Evolutionary conservation across 2,113 vertebrate genomes (phyloP), one percentile per base, ranked within the genome.

Genomic region (Bolborhynchus lineola): DNA sequence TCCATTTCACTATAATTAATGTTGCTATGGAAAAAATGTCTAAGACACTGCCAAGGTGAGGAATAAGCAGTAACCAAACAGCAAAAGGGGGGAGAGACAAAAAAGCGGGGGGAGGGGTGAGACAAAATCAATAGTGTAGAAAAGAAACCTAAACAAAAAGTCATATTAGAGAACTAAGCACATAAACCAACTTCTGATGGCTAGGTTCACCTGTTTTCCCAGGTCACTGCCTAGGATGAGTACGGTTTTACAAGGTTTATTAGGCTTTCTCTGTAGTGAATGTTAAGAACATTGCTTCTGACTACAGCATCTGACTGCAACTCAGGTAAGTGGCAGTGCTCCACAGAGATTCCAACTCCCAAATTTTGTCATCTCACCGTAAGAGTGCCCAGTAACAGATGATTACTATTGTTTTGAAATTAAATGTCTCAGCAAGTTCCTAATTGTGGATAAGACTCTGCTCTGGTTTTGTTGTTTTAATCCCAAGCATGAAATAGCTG

Each of bases 11-110:
- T 41, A 37, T 59, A 68, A 90, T 41, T 81, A 57, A 42, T 28
- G 20, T 55, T 62, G 20, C 28, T 70, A 39, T 7, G 17, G 39
- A 52, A 86, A 78, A 71, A 69, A 47, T 6, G 24, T 23, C 29
- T 50, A 82, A 63, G 14, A 49, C 24, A n/a, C 3, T 55, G 41
- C 3, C 20, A 59, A 62, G 17, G 28, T 55, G 23, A 89, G 10
- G 17, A 80, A 82, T 5, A 80, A 86, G 41, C 17, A 25, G 47
- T n/a, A 82, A 63, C 7, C 11, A 85, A 91, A 67, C 3, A 39
- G 33, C 9, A 63, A 6, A 25, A 6, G 1, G 33, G 55, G 20
- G 33, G 20, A 59, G 0, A 29, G 15, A 15, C 2, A 9, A 8
- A 12, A 35, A 37, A 13, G 17, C 2, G 18, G 31, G 55, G 19